phyloP scores from a whole-genome alignment of 2,797 vertebrate genomes.

The Thamnophis elegans region DNA sequence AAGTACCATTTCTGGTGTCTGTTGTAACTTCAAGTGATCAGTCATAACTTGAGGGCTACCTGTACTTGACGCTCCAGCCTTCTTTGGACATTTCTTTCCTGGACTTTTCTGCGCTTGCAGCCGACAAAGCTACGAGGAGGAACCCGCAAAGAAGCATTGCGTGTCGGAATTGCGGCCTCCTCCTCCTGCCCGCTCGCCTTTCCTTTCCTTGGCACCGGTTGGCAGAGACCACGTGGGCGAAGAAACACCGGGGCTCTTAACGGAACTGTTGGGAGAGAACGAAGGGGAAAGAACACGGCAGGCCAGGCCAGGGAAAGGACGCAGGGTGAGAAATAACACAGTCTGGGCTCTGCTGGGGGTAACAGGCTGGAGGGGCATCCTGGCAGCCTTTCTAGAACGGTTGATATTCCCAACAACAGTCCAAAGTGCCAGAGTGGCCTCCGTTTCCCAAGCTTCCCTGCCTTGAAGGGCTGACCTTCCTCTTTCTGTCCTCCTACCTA shows the following conservation, averaged over 20 bases:
- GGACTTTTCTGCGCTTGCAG: neutral
- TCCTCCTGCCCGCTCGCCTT: neutral
- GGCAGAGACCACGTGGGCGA: neutral
- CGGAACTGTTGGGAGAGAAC: too few relatives aligned
- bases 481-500: too few relatives aligned
- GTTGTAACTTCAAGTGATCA: too few relatives aligned
- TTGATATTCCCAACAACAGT: too few relatives aligned
- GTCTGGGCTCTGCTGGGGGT: neutral
- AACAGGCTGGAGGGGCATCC: neutral
- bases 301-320: neutral
- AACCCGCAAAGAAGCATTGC: neutral
- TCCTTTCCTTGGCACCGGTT: neutral
- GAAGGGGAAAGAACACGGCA: neutral
- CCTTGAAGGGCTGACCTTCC: too few relatives aligned
- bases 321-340: too few relatives aligned
- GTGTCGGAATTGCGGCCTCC: neutral
- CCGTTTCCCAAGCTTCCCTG: too few relatives aligned
- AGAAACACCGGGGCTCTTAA: too few relatives aligned
- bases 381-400: neutral
- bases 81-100: neutral
- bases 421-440: neutral
- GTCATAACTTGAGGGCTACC: too few relatives aligned
- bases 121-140: neutral
- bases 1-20: too few relatives aligned
- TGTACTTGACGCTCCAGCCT: neutral